Evolutionary conservation across 2,888 invertebrate genomes (phyloP).

Genomic region (Drosophila merina): DNA sequence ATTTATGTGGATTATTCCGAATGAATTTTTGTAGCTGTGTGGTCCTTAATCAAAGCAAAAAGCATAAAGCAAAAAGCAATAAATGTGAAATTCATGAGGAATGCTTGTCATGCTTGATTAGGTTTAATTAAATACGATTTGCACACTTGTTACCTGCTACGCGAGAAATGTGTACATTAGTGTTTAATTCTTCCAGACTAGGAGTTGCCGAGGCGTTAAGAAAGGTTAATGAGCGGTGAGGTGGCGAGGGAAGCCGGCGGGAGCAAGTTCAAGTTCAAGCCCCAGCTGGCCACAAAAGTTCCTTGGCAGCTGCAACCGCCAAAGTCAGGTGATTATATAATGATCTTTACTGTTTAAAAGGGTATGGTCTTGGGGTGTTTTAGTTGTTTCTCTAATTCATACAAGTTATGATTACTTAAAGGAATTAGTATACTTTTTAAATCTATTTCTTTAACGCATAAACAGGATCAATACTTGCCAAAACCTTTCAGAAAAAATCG

Average conservation of each 20-base stretch:
- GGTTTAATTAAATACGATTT: slow-evolving; percentile 73
- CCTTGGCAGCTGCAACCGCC: slow-evolving; percentile 66
- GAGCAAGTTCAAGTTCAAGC: slow-evolving; percentile 74
- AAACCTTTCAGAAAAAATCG: neutral
- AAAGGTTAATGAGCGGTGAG: neutral
- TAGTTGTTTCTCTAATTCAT: neutral
- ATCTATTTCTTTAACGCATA: neutral
- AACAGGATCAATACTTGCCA: too few relatives aligned
- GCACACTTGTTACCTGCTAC: slow-evolving; percentile 70
- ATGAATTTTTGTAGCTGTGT: slow-evolving; percentile 23
- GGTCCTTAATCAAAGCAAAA: slow-evolving; percentile 29
- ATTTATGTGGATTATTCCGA: slow-evolving; percentile 23
- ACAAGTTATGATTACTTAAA: neutral
- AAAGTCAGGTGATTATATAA: slow-evolving; percentile 47
- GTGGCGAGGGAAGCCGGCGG: neutral
- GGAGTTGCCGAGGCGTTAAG: slow-evolving; percentile 20
- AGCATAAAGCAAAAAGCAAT: slow-evolving; percentile 9
- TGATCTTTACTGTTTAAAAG: slow-evolving; percentile 16
- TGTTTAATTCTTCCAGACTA: slow-evolving; percentile 31
- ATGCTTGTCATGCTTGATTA: slow-evolving; percentile 46
- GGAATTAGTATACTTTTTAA: neutral
- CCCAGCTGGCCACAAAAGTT: slow-evolving; percentile 66
- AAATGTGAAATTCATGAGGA: slow-evolving; percentile 40
- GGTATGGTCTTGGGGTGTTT: neutral
- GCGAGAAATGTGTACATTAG: slow-evolving; percentile 60